Evolutionary conservation across 64 coral and sea anemone genomes (phyloP).

Genomic region (Exaiptasia diaphana): DNA sequence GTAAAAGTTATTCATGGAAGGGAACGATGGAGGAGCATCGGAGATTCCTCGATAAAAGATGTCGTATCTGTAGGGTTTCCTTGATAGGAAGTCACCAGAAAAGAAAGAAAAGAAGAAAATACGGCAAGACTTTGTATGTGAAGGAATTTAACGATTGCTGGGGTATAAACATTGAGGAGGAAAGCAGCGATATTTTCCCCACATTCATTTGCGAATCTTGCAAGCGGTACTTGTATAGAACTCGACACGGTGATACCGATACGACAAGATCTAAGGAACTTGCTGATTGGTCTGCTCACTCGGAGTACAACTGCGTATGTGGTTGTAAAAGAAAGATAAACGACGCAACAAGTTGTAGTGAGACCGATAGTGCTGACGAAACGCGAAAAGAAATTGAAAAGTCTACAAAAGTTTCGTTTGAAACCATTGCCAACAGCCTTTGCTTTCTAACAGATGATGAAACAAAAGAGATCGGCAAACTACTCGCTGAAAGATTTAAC

Average conservation of each 20-base stretch:
- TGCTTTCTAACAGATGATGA: background rate
- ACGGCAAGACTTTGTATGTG: background rate
- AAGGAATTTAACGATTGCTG: background rate
- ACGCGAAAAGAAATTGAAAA: background rate
- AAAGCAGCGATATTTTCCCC: background rate
- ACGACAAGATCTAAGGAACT: background rate
- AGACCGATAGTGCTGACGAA: background rate
- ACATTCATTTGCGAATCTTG: background rate
- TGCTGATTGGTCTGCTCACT: background rate
- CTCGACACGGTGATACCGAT: background rate
- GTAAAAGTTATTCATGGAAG: no score
- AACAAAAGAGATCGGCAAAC: background rate
- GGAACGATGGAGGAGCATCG: no score
- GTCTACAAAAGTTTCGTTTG: background rate
- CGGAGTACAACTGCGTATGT: background rate
- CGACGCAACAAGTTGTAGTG: background rate
- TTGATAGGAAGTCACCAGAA: no score
- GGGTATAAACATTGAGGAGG: background rate
- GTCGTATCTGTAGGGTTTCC: no score
- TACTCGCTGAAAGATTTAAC: background rate
- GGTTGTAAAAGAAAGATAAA: background rate
- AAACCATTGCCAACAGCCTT: background rate
- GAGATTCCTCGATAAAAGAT: no score
- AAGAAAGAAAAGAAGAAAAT: no score
- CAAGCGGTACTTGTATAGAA: background rate